Base-by-base conservation (phyloP, 1,140 invertebrate species). In the Tachypleus tridentatus region DNA sequence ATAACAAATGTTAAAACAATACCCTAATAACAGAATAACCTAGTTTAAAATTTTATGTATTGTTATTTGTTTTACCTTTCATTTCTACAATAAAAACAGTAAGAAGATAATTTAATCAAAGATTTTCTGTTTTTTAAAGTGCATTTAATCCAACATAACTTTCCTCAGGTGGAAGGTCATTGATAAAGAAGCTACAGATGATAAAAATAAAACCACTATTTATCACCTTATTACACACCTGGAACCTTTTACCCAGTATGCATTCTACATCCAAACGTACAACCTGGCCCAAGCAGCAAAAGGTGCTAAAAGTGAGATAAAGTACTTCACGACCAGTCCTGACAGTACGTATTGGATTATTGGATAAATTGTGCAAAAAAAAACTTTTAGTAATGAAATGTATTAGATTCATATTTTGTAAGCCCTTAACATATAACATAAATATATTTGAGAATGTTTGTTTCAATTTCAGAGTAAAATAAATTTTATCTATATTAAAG, bases 251-350 rank as follows among this genome's bases (percentile, higher is more conserved):
- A 95, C 91, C 0, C 83, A 86, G 62, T 97, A 97, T 77, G 92
- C 90, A 2, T 84, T 86, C 66, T 96, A 93, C 77, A 85, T 96
- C 0, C 88, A 90, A 74, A 94, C 93, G 0, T 89, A 87, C 70
- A 93, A 89, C 0, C 87, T 94, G 63, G 83, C 86, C 3, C 85
- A 84, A 51, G 89, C 90, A 73, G 87, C 85, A 4, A 86, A 87
- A 72, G 76, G 78, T 11, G 81, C 77, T 11, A 74, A 78, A 61
- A 93, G 89, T 76, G 75, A 82, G 10, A 85, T 97, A 4, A 78
- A 83, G 51, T 93, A 91, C 76, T 91, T 95, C 72, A 82, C 75
- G 47, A 97, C 93, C 0, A 70, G 82, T 61, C 86, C 91, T 4
- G 82, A 81, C 49, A 79, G 83, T 85, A 76, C 77, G 77, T 69